Percentiles rank a stretch among this genome's conserved stretches.
Conservation (phyloP, 2,797 vertebrate species). For the Gymnoscopelus braueri region DNA sequence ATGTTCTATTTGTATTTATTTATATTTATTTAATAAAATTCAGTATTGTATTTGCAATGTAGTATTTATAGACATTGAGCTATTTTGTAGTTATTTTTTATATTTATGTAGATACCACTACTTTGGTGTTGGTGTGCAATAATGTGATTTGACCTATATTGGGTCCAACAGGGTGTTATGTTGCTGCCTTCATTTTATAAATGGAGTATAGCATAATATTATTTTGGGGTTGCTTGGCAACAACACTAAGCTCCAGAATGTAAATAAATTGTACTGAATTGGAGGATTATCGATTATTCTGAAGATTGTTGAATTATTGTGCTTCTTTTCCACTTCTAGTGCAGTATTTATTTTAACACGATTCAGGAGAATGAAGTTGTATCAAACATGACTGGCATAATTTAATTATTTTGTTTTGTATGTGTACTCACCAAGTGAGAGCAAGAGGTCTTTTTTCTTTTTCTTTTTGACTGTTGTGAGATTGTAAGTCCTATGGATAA, state of each 20-base stretch:
- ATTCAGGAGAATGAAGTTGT: neutral
- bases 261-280: neutral
- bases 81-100: conserved; percentile 7
- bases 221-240: conserved; percentile 17
- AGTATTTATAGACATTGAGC: neutral
- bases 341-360: conserved; percentile 3
- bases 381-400: conserved; percentile 10
- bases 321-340: conserved; percentile 3
- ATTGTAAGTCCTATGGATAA: conserved; percentile 55
- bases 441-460: conserved; percentile 4
- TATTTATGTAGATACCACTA: conserved; percentile 65
- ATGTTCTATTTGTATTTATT: conserved; percentile 21
- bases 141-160: conserved; percentile 15
- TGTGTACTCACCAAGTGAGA: conserved; percentile 5
- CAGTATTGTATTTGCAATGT: conserved; percentile 50
- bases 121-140: conserved; percentile 64
- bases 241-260: conserved; percentile 7
- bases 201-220: neutral
- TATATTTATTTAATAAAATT: conserved; percentile 68
- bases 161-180: conserved; percentile 20
- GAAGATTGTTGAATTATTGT: neutral
- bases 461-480: conserved; percentile 19
- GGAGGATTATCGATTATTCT: neutral
- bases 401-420: conserved; percentile 1
- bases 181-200: conserved; percentile 43